A percentile compares a stretch with the other conserved stretches of the same genome.
Conservation (phyloP, 2,797 vertebrate genomes). For the Thamnophis elegans region DNA sequence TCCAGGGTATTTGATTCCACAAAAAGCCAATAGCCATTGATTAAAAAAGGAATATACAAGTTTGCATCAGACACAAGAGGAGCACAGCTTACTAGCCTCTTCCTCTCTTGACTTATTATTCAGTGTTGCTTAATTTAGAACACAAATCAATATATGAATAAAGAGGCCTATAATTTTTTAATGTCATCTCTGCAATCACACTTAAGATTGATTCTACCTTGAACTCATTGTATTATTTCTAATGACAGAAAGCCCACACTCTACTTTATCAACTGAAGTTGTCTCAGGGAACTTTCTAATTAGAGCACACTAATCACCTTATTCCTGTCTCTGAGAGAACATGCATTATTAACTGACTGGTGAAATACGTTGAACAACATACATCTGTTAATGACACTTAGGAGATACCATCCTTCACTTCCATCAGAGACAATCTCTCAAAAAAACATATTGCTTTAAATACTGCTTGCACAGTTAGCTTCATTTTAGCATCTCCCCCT, state of each 20-base stretch:
- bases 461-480: conserved; percentile 49
- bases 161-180: conserved; percentile 60
- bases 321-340: conserved; percentile 61
- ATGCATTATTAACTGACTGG: conserved; percentile 62
- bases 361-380: conserved; percentile 67
- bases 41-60: conserved; percentile 48
- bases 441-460: conserved; percentile 64
- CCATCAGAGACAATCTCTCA: conserved; percentile 70
- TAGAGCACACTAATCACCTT: conserved; percentile 73
- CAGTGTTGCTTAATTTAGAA: conserved; percentile 58
- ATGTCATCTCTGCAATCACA: conserved; percentile 49
- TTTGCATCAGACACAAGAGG: neutral
- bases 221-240: conserved; percentile 61
- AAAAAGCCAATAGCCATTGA: conserved; percentile 46
- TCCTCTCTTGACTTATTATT: conserved; percentile 55
- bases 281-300: conserved; percentile 71
- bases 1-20: conserved; percentile 25
- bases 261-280: conserved; percentile 64
- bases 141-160: conserved; percentile 62
- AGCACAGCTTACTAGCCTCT: neutral
- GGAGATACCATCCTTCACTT: conserved; percentile 66
- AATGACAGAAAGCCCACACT: conserved; percentile 57
- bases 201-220: conserved; percentile 64
- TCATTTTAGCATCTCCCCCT: conserved; percentile 29
- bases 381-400: conserved; percentile 68